Conservation (phyloP, 2,113 vertebrate species). For the Empidonax traillii region DNA sequence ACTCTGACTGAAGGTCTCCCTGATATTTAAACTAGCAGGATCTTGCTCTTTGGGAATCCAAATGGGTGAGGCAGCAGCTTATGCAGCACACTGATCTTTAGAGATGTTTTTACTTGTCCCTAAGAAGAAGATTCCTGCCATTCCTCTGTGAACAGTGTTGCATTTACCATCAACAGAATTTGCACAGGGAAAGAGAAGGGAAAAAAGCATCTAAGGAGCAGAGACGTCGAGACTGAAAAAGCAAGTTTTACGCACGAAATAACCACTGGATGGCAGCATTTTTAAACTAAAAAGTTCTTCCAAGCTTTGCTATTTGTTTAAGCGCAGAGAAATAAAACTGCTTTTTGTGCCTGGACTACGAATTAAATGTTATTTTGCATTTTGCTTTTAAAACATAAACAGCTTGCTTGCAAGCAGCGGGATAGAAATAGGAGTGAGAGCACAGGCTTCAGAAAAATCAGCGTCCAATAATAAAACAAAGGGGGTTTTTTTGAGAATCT, state of each 20-base stretch:
- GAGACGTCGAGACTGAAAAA: background rate
- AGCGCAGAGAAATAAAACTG: background rate
- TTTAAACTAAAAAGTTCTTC: slow-evolving; percentile 46
- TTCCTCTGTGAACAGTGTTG: background rate
- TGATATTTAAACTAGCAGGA: background rate
- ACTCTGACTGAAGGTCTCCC: background rate
- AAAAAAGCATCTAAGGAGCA: background rate
- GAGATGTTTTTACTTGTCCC: background rate
- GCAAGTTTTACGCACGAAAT: background rate
- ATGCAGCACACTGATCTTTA: background rate
- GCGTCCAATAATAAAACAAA: slow-evolving; percentile 41
- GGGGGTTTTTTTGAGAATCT: background rate
- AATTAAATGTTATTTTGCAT: slow-evolving; percentile 56
- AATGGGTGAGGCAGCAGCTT: background rate
- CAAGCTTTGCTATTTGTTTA: background rate
- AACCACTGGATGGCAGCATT: slow-evolving; percentile 79
- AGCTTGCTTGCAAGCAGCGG: slow-evolving; percentile 18
- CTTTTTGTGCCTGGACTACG: slow-evolving; percentile 22
- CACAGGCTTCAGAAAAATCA: slow-evolving; percentile 29
- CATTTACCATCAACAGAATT: background rate
- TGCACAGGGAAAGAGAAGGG: accelerated
- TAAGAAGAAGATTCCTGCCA: background rate
- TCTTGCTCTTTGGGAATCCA: background rate
- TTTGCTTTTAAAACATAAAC: slow-evolving; percentile 49
- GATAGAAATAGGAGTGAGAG: slow-evolving; percentile 12